Evolutionary conservation across 1,140 invertebrate genomes (phyloP), one percentile per base, ranked within the genome.

Genomic region (Drosophila eugracilis): DNA sequence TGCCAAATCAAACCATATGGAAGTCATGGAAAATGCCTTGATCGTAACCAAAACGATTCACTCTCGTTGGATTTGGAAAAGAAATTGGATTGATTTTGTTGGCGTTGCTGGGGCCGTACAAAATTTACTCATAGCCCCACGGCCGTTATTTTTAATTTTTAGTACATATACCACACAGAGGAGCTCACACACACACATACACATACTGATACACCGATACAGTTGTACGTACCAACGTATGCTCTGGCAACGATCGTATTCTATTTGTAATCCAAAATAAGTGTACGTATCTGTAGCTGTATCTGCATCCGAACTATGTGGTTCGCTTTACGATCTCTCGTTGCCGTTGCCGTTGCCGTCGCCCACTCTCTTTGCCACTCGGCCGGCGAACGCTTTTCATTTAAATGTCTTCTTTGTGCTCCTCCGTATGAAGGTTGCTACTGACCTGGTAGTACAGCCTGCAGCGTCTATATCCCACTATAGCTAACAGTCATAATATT

Each of bases 201-300:
- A 24, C 6, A 39, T 17, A 39, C 37, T 70, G 24, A 42, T 17
- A 55, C 12, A 71, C n/a, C n/a, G n/a, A n/a, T n/a, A n/a, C n/a
- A n/a, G n/a, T n/a, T n/a, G 12, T 24, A n/a, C 15, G 30, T 7
- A 45, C 10, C 32, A 15, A 42, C 21, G 12, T 22, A 39, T 54
- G 52, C 37, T 54, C 74, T 78, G 75, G 58, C 70, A 83, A 84
- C 81, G 81, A 77, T 85, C 80, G 80, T 85, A 86, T 85, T 85
- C 80, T 86, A 85, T 85, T 85, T 85, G 80, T 85, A 85, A 85
- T 85, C 80, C 80, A 85, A 85, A 84, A 85, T 75, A 86, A 85
- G 63, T 85, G 77, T 76, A 86, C 75, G 71, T 83, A 67, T 49
- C 47, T 73, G 48, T 73, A 54, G 72, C 67, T 63, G 58, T 65